phyloP scores from a whole-genome alignment of 2,113 vertebrate genomes.

The Hyla sarda region DNA sequence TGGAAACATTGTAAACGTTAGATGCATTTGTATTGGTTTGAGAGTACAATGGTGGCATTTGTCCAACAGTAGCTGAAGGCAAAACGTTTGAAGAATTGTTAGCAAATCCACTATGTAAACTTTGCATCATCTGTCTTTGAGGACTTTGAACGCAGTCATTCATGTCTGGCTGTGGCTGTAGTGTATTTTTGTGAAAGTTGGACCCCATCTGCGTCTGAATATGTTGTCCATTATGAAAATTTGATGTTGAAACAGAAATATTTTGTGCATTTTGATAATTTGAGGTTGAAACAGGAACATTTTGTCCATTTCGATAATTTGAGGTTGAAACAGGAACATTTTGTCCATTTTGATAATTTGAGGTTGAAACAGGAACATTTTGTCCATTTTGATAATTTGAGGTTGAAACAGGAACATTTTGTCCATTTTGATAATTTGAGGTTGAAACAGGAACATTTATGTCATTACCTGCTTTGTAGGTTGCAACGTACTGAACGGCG shows the following conservation, averaged over 20 bases:
- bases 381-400: no score
- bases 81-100: background rate
- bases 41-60: background rate
- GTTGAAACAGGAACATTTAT: background rate
- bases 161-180: background rate
- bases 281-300: background rate
- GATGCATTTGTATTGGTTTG: background rate
- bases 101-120: background rate
- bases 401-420: no score
- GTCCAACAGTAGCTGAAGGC: no score
- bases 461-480: background rate
- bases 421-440: background rate
- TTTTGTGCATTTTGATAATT: no score
- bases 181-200: background rate
- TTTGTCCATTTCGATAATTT: no score
- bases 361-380: background rate
- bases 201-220: background rate
- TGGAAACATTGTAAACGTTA: background rate
- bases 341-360: no score
- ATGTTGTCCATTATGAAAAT: slow-evolving; percentile 12
- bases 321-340: background rate
- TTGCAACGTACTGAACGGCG: background rate
- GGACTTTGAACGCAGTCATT: background rate
- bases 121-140: background rate
- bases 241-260: background rate